Conservation (phyloP, 2,888 invertebrate genomes). For the Thymelicus sylvestris region DNA sequence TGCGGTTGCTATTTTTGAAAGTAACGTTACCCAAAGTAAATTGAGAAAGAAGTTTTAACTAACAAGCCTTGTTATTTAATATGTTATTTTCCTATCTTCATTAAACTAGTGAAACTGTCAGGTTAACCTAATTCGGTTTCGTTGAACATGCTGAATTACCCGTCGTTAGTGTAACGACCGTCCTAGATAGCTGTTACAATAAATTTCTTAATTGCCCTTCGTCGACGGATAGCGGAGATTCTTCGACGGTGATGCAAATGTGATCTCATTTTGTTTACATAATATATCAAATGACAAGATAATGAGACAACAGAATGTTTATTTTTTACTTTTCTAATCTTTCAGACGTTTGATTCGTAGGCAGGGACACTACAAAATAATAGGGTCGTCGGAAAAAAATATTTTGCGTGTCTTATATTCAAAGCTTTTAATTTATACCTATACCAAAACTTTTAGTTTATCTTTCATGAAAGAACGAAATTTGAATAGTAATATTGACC, state of each 20-base stretch:
- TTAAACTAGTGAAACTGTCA: constrained; percentile 16
- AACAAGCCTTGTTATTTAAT: not conserved
- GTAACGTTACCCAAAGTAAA: not conserved
- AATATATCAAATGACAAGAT: constrained; percentile 46
- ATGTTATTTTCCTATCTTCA: not conserved
- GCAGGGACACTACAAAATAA: too few species aligned
- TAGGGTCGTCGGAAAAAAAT: too few species aligned
- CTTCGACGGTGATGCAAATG: constrained; percentile 74
- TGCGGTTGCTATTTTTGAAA: not conserved
- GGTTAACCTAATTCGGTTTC: constrained; percentile 30
- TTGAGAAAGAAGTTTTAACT: not conserved
- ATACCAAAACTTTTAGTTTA: too few species aligned
- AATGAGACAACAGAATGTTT: constrained; percentile 35
- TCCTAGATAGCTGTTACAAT: constrained; percentile 75
- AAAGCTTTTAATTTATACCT: too few species aligned
- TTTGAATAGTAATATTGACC: too few species aligned
- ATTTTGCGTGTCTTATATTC: too few species aligned
- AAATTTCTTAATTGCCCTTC: constrained; percentile 78
- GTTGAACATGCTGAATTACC: constrained; percentile 58
- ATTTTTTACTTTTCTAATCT: too few species aligned
- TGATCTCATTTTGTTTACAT: constrained; percentile 60
- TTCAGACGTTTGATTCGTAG: too few species aligned
- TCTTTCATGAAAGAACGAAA: too few species aligned
- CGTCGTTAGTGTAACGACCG: constrained; percentile 74
- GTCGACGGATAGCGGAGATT: constrained; percentile 70